Percentiles rank a stretch among this genome's conserved stretches.
phyloP scores from a whole-genome alignment of 2,888 invertebrate species.

The Masnerella sp. region DNA sequence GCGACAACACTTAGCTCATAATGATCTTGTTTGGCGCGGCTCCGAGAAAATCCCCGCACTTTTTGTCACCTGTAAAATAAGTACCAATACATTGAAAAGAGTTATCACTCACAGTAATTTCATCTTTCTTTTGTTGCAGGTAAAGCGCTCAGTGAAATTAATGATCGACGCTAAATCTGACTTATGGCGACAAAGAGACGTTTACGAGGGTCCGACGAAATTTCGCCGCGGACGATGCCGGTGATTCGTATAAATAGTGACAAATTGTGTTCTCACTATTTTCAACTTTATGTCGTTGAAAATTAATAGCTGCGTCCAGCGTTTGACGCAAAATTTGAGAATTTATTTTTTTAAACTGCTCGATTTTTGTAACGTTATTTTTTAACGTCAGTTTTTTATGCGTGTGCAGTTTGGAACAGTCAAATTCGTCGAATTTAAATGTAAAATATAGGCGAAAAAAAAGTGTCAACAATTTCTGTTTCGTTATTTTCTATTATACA shows the following conservation, averaged over 20 bases:
- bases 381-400: too few relatives aligned
- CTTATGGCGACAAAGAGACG: slow-evolving; percentile 41
- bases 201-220: slow-evolving; percentile 40
- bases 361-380: too few relatives aligned
- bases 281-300: slow-evolving; percentile 28
- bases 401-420: too few relatives aligned
- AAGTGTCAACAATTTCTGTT: too few relatives aligned
- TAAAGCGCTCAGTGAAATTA: slow-evolving; percentile 44
- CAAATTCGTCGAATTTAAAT: too few relatives aligned
- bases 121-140: slow-evolving; percentile 49
- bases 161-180: slow-evolving; percentile 46
- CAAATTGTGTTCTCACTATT: slow-evolving; percentile 38
- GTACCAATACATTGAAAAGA: not conserved
- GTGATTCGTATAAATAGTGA: slow-evolving; percentile 50
- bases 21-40: slow-evolving; percentile 20
- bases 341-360: too few relatives aligned
- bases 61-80: not conserved
- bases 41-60: not conserved
- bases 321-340: not conserved
- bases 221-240: slow-evolving; percentile 27
- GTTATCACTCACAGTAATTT: slow-evolving; percentile 31
- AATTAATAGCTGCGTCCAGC: slow-evolving; percentile 7
- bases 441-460: too few relatives aligned
- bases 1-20: too few relatives aligned
- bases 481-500: too few relatives aligned